Evolutionary conservation across 2,797 vertebrate species (phyloP).

Genomic region (Artibeus jamaicensis): DNA sequence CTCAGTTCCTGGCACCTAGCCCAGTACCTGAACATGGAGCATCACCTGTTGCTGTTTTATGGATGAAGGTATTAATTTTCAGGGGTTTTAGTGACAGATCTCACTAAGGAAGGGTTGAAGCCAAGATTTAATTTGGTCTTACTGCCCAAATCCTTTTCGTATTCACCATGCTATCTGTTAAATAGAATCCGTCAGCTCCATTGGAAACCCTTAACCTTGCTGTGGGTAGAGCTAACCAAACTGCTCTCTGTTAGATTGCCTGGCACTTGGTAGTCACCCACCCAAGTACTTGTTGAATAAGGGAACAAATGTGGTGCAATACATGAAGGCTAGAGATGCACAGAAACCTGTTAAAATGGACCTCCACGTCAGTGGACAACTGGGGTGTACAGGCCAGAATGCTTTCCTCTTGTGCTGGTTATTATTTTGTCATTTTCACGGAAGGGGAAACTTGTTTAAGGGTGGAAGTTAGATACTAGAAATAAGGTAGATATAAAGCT

Average conservation of each 20-base stretch:
- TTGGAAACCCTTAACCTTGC: constrained; percentile 11
- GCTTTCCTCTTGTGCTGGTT: neutral
- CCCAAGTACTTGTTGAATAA: constrained; percentile 55
- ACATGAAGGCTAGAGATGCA: neutral
- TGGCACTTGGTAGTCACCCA: constrained; percentile 8
- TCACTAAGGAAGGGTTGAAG: neutral
- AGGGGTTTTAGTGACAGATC: neutral
- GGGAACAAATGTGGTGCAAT: constrained; percentile 17
- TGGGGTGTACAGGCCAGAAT: neutral
- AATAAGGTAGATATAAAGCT: neutral
- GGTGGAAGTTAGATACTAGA: neutral
- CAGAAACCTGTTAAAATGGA: constrained; percentile 43
- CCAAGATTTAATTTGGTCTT: constrained; percentile 29
- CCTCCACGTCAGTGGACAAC: neutral
- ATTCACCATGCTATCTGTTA: neutral
- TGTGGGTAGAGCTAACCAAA: constrained; percentile 41
- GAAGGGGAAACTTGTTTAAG: neutral
- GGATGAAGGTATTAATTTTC: constrained; percentile 2
- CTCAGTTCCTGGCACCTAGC: neutral
- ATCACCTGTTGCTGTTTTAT: neutral
- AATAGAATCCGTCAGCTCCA: neutral
- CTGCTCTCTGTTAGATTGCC: constrained; percentile 13
- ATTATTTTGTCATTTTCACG: neutral
- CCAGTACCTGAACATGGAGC: neutral
- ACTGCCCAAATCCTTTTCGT: neutral